These are phyloP conservation scores for Anolis apletophallus DNA, from an alignment of 2,797 vertebrate species.

Conservation along the genomic window DNA sequence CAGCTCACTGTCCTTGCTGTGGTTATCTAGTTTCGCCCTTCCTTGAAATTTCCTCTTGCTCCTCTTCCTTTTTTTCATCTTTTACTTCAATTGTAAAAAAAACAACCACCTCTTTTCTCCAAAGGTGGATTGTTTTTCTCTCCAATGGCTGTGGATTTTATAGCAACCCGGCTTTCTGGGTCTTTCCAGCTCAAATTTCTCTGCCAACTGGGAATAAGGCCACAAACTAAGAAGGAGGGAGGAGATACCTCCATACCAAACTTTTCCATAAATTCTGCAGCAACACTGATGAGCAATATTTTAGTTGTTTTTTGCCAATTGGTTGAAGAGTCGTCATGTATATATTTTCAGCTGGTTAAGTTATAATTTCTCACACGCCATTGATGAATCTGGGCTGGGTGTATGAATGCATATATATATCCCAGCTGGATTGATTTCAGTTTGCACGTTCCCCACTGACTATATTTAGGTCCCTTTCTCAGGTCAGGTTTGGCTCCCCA, in stretches of 20 bases:
- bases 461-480: conserved; percentile 31
- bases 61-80: not conserved
- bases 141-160: not conserved
- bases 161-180: not conserved
- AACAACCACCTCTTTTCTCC: not conserved
- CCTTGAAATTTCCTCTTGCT: not conserved
- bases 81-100: conserved; percentile 11
- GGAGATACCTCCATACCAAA: not conserved
- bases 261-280: not conserved
- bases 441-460: conserved; percentile 6
- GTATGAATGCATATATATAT: not conserved
- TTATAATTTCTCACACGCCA: not conserved
- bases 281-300: not conserved
- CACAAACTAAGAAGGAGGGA: not conserved
- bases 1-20: not conserved
- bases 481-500: conserved; percentile 13
- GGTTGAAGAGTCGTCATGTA: not conserved
- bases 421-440: conserved; percentile 16
- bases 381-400: conserved; percentile 7
- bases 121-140: not conserved
- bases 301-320: not conserved
- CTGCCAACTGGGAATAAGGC: not conserved
- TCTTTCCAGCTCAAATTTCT: conserved; percentile 26
- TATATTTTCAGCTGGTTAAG: not conserved
- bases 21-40: too few relatives aligned